A percentile compares a stretch with the other conserved stretches of the same genome.
phyloP scores from a whole-genome alignment of 2,113 vertebrate genomes.

The Tetraodon nigroviridis region DNA sequence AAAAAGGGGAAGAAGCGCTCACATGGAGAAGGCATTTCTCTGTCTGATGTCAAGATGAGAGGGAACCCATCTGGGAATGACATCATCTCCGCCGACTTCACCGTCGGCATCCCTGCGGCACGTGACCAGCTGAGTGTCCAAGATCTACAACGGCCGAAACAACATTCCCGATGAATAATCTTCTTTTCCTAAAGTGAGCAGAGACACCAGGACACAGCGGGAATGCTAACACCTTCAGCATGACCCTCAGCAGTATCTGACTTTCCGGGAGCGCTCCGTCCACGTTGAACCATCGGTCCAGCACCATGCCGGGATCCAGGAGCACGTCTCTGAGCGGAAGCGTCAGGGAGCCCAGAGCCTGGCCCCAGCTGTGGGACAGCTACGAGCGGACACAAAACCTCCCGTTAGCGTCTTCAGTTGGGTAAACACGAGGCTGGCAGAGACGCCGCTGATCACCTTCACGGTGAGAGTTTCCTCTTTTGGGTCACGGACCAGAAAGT shows the following conservation, averaged over 20 bases:
- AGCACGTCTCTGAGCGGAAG: slow-evolving; percentile 80
- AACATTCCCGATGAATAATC: not conserved
- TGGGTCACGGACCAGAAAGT: slow-evolving; percentile 82
- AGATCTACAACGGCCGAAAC: slow-evolving; percentile 51
- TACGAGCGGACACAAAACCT: slow-evolving; percentile 30
- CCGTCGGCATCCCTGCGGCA: slow-evolving; percentile 37
- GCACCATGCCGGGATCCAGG: slow-evolving; percentile 66
- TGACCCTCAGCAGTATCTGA: slow-evolving; percentile 81
- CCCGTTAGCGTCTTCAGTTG: too few species aligned
- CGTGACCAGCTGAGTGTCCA: slow-evolving; percentile 68
- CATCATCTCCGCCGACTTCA: not conserved
- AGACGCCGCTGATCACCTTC: slow-evolving; percentile 68
- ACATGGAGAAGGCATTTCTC: slow-evolving; percentile 55
- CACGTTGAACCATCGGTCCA: slow-evolving; percentile 83
- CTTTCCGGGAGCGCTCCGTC: slow-evolving; percentile 72
- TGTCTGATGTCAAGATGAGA: slow-evolving; percentile 67
- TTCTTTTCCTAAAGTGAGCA: not conserved
- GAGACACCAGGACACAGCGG: not conserved
- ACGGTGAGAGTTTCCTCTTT: slow-evolving; percentile 77
- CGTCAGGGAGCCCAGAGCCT: slow-evolving; percentile 73
- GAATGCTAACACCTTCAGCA: slow-evolving; percentile 75
- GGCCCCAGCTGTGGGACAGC: slow-evolving; percentile 76
- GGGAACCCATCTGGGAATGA: slow-evolving; percentile 65
- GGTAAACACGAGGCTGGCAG: not conserved
- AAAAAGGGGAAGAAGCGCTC: slow-evolving; percentile 32